Conservation (phyloP, 2,113 vertebrate species). For the Mustela lutreola region DNA sequence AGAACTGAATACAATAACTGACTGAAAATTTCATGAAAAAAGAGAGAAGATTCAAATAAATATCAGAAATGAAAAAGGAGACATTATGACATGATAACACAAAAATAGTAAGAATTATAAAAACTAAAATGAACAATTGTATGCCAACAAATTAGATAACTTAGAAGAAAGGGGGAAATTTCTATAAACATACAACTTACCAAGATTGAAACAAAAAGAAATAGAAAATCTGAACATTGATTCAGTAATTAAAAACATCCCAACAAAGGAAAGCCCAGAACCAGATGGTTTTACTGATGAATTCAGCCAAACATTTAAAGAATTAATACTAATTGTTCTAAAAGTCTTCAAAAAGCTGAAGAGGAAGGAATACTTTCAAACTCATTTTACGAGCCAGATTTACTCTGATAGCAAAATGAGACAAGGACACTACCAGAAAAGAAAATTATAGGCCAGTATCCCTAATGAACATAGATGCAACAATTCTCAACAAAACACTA, state of each 20-base stretch:
- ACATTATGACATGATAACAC: not conserved
- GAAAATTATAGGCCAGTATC: not conserved
- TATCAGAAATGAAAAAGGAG: not conserved
- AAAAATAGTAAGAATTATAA: not conserved
- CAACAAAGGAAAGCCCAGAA: not conserved
- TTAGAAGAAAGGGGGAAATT: not conserved
- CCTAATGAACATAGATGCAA: not conserved
- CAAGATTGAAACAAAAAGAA: not conserved
- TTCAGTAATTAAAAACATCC: not conserved
- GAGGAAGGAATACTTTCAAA: not conserved
- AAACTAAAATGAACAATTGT: not conserved
- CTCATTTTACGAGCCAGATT: not conserved
- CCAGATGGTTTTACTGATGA: not conserved
- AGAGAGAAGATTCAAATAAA: not conserved
- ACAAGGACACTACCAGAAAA: not conserved
- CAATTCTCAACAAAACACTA: not conserved
- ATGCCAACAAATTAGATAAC: not conserved
- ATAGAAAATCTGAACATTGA: not conserved
- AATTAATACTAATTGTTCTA: not conserved
- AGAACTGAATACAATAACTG: not conserved
- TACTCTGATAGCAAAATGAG: not conserved
- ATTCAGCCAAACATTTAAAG: not conserved
- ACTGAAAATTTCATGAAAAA: not conserved
- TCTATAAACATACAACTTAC: not conserved
- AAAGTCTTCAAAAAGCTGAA: not conserved